Percentiles rank a stretch among this genome's conserved stretches.
Conservation (phyloP, 2,113 vertebrate species). For the Oncorhynchus keta region DNA sequence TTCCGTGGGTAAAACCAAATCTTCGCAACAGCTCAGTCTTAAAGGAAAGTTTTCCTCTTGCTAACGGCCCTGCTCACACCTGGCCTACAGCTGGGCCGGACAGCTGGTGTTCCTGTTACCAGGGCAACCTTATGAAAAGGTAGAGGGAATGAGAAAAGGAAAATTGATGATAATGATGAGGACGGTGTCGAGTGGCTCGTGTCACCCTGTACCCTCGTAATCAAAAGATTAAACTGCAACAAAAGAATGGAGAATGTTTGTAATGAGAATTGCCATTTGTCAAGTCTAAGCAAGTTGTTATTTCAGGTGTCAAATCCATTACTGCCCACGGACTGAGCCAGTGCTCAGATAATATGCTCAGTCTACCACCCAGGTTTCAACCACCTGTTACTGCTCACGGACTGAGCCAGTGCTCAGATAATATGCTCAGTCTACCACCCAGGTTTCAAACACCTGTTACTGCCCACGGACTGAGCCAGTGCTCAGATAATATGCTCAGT, state of each 20-base stretch:
- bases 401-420: too few relatives aligned
- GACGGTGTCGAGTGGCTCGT: not conserved
- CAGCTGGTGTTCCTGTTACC: conserved; percentile 27
- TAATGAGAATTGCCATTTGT: too few relatives aligned
- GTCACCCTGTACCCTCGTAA: not conserved
- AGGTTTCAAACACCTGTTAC: too few relatives aligned
- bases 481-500: too few relatives aligned
- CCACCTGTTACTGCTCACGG: too few relatives aligned
- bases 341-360: too few relatives aligned
- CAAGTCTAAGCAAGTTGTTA: too few relatives aligned
- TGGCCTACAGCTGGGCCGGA: not conserved
- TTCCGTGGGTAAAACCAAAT: conserved; percentile 7
- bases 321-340: too few relatives aligned
- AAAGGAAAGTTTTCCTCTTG: conserved; percentile 11
- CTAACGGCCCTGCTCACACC: not conserved
- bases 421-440: too few relatives aligned
- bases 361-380: too few relatives aligned
- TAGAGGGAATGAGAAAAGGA: not conserved
- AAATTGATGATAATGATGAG: not conserved
- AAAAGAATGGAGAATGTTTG: not conserved
- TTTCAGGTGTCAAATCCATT: too few relatives aligned
- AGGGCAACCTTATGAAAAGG: conserved; percentile 30
- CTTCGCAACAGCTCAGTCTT: not conserved
- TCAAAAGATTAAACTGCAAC: not conserved
- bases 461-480: too few relatives aligned